A percentile compares a stretch with the other conserved stretches of the same genome.
Evolutionary conservation across 1,140 invertebrate genomes (phyloP).

Genomic region (Drosophila pallidifrons): DNA sequence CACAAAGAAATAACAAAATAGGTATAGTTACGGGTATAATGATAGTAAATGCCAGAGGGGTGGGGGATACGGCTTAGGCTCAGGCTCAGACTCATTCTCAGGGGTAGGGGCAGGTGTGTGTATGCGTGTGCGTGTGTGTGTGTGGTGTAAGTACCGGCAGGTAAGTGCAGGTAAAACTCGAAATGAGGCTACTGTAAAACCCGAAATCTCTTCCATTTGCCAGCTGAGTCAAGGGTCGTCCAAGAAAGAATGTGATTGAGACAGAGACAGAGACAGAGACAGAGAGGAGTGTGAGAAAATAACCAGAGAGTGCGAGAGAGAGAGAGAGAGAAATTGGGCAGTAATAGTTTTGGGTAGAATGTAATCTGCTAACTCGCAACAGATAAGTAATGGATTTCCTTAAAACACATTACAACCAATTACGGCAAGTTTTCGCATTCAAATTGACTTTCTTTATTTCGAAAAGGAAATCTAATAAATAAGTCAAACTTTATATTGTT

Average conservation of each 20-base stretch:
- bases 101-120: conserved; percentile 8
- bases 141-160: conserved; percentile 5
- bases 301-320: no score
- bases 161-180: conserved; percentile 26
- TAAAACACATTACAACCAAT: neutral
- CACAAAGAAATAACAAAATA: neutral
- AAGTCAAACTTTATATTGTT: no score
- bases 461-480: no score
- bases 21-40: no score
- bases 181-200: conserved; percentile 4
- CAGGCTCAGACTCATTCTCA: neutral
- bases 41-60: no score
- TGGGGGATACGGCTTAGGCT: no score
- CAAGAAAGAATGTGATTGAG: neutral
- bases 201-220: conserved; percentile 7
- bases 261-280: no score
- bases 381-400: neutral
- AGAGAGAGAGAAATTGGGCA: neutral
- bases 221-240: neutral
- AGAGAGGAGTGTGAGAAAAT: no score
- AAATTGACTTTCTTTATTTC: neutral
- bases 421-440: neutral
- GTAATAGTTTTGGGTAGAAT: neutral
- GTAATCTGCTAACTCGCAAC: neutral
- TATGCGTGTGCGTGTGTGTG: neutral